Percentiles rank a stretch among this genome's conserved stretches.
Evolutionary conservation across 2,113 vertebrate species (phyloP).

Genomic region (Sebastes schlegelii): DNA sequence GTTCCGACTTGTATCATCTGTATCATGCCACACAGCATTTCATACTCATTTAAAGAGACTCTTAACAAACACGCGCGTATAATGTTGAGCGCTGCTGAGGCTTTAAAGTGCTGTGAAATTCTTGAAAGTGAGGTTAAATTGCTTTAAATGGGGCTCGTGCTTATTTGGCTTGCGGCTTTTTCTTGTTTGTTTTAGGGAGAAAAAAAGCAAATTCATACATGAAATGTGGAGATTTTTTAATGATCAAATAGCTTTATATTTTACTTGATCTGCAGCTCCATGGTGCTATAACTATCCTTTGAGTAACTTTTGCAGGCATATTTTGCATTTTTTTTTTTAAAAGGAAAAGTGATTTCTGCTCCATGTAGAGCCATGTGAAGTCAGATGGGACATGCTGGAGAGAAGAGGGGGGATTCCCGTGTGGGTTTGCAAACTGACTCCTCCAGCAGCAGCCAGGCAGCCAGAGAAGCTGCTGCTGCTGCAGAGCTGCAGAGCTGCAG

Average conservation of each 20-base stretch:
- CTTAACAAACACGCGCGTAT: constrained; percentile 58
- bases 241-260: constrained; percentile 56
- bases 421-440: constrained; percentile 90
- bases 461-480: too few relatives aligned
- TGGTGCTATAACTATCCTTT: background rate
- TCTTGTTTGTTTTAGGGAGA: constrained; percentile 64
- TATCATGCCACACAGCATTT: constrained; percentile 71
- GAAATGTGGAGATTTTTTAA: constrained; percentile 42
- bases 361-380: constrained; percentile 28
- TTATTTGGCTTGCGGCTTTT: constrained; percentile 67
- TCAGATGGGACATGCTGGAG: constrained; percentile 57
- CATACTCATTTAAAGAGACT: constrained; percentile 65
- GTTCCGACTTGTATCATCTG: constrained; percentile 40
- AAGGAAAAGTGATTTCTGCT: constrained; percentile 35
- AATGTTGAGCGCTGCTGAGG: constrained; percentile 53
- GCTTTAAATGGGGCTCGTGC: constrained; percentile 44
- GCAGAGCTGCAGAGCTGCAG: constrained; percentile 76
- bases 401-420: constrained; percentile 84
- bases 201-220: constrained; percentile 53
- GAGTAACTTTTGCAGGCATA: constrained; percentile 31
- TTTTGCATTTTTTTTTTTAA: background rate
- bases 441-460: too few relatives aligned
- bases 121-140: constrained; percentile 63
- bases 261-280: constrained; percentile 45
- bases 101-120: constrained; percentile 77